Evolutionary conservation across 2,113 vertebrate species (phyloP).

Genomic region (Siphamia tubifer): DNA sequence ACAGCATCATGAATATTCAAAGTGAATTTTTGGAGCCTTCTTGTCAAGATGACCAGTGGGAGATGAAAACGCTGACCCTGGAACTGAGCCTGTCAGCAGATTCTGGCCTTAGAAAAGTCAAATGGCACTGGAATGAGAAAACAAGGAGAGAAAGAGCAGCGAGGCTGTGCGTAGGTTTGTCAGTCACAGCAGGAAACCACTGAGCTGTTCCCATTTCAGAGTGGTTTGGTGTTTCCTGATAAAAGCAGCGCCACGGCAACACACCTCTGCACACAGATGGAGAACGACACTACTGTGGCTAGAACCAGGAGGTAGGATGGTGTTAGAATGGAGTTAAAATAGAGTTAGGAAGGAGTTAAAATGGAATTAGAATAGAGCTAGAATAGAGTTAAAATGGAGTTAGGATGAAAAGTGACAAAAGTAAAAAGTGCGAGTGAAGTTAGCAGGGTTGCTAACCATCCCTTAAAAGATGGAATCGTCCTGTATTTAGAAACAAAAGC

Average conservation of each 20-base stretch:
- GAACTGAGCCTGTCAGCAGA: constrained; percentile 42
- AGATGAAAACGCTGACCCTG: constrained; percentile 38
- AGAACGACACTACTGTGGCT: too few relatives aligned
- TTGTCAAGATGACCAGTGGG: neutral
- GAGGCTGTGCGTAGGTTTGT: constrained; percentile 13
- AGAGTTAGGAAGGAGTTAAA: too few relatives aligned
- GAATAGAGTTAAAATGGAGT: too few relatives aligned
- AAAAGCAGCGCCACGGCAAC: constrained; percentile 1
- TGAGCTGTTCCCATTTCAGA: constrained; percentile 14
- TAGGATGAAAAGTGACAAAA: too few relatives aligned
- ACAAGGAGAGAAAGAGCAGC: constrained; percentile 16
- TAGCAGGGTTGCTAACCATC: too few relatives aligned
- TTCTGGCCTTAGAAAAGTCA: constrained; percentile 29
- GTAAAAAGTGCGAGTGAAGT: too few relatives aligned
- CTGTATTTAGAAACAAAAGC: too few relatives aligned
- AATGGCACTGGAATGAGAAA: constrained; percentile 19
- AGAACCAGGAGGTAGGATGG: too few relatives aligned
- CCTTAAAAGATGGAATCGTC: too few relatives aligned
- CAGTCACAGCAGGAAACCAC: constrained; percentile 36
- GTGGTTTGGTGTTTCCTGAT: constrained; percentile 21
- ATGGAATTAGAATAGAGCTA: too few relatives aligned
- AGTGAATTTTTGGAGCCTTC: neutral
- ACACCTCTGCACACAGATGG: rapidly evolving
- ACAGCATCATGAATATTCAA: neutral
- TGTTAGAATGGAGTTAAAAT: too few relatives aligned